These are phyloP conservation scores for Oscheius sp. DNA, from an alignment of 2,888 invertebrate genomes.

Conservation along the genomic window DNA sequence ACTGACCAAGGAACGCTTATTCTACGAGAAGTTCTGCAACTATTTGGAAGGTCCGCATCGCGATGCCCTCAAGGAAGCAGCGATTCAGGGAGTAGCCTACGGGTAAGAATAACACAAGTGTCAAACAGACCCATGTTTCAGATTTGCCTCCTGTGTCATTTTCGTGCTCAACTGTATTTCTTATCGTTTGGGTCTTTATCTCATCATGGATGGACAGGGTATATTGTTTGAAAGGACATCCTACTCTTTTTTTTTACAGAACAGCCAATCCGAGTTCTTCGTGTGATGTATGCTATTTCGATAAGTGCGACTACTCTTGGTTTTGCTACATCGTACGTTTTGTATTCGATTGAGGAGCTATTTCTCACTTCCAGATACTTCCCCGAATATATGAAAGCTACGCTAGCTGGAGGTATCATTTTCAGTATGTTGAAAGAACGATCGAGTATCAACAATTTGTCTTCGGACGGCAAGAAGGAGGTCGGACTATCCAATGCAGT, in stretches of 20 bases:
- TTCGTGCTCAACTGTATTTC: slow-evolving; percentile 74
- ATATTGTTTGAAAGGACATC: slow-evolving; percentile 58
- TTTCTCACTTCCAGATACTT: slow-evolving; percentile 45
- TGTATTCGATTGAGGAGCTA: no score
- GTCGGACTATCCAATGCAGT: slow-evolving; percentile 38
- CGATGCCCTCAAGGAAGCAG: slow-evolving; percentile 58
- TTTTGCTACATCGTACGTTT: slow-evolving; percentile 70
- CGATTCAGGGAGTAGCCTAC: slow-evolving; percentile 60
- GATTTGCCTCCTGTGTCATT: slow-evolving; percentile 70
- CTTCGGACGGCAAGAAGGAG: slow-evolving; percentile 55
- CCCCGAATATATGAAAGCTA: slow-evolving; percentile 74
- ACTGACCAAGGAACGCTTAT: slow-evolving; percentile 74
- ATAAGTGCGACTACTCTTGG: slow-evolving; percentile 74
- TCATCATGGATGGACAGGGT: slow-evolving; percentile 72
- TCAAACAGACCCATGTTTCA: slow-evolving; percentile 30
- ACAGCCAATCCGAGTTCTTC: slow-evolving; percentile 40
- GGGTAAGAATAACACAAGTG: slow-evolving; percentile 38
- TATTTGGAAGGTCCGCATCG: slow-evolving; percentile 58
- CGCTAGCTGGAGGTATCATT: slow-evolving; percentile 72
- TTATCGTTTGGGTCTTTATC: slow-evolving; percentile 73
- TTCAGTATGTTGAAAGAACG: slow-evolving; percentile 73
- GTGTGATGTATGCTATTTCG: slow-evolving; percentile 61
- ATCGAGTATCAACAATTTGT: slow-evolving; percentile 74
- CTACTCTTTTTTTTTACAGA: not conserved
- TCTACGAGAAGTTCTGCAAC: slow-evolving; percentile 68